Conservation (phyloP, 2,888 invertebrate genomes). For the Meliscaeva auricollis region DNA sequence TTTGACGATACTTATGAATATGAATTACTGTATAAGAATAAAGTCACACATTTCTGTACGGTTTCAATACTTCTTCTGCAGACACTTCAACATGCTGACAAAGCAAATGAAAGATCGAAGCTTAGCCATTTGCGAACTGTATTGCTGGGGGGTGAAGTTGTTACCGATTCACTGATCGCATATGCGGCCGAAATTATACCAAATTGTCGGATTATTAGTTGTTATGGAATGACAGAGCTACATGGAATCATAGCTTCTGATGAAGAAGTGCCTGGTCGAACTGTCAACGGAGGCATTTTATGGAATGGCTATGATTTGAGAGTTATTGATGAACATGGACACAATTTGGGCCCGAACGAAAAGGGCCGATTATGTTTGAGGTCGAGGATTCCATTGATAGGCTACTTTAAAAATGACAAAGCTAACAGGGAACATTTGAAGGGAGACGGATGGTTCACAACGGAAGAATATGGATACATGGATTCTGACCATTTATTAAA, state of each 20-base stretch:
- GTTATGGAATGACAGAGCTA: constrained; percentile 76
- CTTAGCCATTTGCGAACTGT: constrained; percentile 1
- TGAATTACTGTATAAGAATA: constrained; percentile 43
- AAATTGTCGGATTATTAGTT: constrained; percentile 54
- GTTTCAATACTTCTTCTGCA: constrained; percentile 63
- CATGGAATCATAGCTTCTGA: constrained; percentile 66
- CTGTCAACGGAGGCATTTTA: constrained; percentile 66
- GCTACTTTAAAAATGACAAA: constrained; percentile 14
- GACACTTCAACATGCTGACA: constrained; percentile 40
- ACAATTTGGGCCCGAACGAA: constrained; percentile 56
- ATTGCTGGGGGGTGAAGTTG: constrained; percentile 51
- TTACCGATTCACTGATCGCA: constrained; percentile 62
- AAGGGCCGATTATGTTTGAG: constrained; percentile 67
- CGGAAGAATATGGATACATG: constrained; percentile 17
- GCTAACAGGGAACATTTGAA: constrained; percentile 10
- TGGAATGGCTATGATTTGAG: constrained; percentile 58
- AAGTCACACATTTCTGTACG: constrained; percentile 70
- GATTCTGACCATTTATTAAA: constrained; percentile 9
- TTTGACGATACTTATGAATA: constrained; percentile 42
- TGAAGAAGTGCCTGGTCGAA: constrained; percentile 10
- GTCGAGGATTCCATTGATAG: constrained; percentile 58
- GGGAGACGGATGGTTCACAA: constrained; percentile 20
- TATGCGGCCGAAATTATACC: constrained; percentile 35
- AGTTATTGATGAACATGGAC: constrained; percentile 60
- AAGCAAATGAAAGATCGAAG: not conserved